Percentiles rank a stretch among this genome's conserved stretches.
phyloP scores from a whole-genome alignment of 2,113 vertebrate species.

The Eptesicus fuscus region DNA sequence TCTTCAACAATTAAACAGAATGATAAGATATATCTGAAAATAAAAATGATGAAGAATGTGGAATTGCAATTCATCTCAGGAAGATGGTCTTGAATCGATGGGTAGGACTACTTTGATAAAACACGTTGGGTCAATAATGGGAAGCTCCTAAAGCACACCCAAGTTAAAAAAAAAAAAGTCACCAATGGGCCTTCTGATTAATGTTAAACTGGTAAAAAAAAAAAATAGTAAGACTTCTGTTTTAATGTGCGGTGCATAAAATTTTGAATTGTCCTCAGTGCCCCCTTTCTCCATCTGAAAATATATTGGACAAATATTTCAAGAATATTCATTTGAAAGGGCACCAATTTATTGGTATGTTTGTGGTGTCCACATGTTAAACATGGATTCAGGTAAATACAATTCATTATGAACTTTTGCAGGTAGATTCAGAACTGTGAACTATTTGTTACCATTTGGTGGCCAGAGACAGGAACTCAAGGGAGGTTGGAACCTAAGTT shows the following conservation, averaged over 20 bases:
- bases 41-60: neutral
- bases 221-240: neutral
- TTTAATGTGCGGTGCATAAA: neutral
- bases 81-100: neutral
- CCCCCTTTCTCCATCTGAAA: neutral
- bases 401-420: neutral
- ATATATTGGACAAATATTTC: neutral
- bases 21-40: neutral
- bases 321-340: neutral
- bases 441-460: neutral
- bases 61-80: neutral
- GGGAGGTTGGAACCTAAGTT: neutral
- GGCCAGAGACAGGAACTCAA: neutral
- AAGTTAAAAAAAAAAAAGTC: neutral
- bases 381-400: neutral
- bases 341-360: neutral
- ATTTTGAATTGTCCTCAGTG: neutral
- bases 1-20: neutral
- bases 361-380: neutral
- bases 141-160: neutral
- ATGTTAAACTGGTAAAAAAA: neutral
- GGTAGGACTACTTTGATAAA: neutral
- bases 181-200: neutral
- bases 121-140: neutral
- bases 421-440: neutral